A percentile compares a stretch with the other conserved stretches of the same genome.
These are phyloP conservation scores for Erpetoichthys calabaricus DNA, from an alignment of 2,797 vertebrate species.

Conservation along the genomic window DNA sequence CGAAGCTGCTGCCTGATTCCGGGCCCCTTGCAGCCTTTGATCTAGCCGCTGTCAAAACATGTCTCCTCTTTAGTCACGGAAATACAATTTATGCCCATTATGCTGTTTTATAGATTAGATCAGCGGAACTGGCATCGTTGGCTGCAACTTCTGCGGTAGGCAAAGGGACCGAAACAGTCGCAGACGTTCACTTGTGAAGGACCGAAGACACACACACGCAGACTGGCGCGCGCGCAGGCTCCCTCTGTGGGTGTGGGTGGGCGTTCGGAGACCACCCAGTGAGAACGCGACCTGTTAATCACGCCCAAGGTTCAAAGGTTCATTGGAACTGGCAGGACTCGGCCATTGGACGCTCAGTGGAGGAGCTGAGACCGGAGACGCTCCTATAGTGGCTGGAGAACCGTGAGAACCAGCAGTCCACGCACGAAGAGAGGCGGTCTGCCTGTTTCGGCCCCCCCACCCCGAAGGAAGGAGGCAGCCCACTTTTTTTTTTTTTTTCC, in stretches of 20 bases:
- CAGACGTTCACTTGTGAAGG: constrained; percentile 14
- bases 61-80: constrained; percentile 70
- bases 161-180: background rate
- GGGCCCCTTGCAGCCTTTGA: constrained; percentile 48
- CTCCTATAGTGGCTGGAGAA: constrained; percentile 22
- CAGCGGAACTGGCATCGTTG: constrained; percentile 51
- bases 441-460: too few species aligned
- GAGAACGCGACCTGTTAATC: constrained; percentile 23
- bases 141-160: constrained; percentile 42
- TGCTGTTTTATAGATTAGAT: constrained; percentile 67
- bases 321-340: constrained; percentile 31
- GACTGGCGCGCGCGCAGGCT: constrained; percentile 15
- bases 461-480: too few species aligned
- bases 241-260: background rate
- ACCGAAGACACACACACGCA: constrained; percentile 11
- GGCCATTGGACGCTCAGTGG: constrained; percentile 18
- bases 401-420: constrained; percentile 22
- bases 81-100: constrained; percentile 77
- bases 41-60: constrained; percentile 60
- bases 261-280: constrained; percentile 64
- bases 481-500: too few species aligned
- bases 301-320: constrained; percentile 34
- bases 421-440: constrained; percentile 5
- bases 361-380: constrained; percentile 26
- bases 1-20: constrained; percentile 65